Evolutionary conservation across 1,140 invertebrate species (phyloP).

Genomic region (Polyergus mexicanus): DNA sequence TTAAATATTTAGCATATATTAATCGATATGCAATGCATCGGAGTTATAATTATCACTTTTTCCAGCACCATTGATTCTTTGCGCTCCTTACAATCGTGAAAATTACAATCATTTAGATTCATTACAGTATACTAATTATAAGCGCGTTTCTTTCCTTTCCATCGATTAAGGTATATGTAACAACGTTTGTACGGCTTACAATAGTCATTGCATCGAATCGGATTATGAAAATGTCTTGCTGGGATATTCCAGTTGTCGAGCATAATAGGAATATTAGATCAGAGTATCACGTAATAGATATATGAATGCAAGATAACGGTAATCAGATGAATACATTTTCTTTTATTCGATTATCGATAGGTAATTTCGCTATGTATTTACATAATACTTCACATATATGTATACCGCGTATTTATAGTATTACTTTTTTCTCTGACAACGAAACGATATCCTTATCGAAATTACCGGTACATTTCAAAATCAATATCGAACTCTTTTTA

Average conservation of each 20-base stretch:
- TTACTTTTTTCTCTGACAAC: not conserved
- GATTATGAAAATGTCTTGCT: conserved; percentile 18
- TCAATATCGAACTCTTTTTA: conserved; percentile 47
- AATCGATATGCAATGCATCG: not conserved
- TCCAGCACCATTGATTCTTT: not conserved
- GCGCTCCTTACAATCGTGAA: not conserved
- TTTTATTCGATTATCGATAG: not conserved
- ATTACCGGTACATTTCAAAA: not conserved
- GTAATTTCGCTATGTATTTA: conserved; percentile 26
- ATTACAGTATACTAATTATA: not conserved
- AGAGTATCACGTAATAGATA: conserved; percentile 26
- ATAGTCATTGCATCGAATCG: conserved; percentile 1
- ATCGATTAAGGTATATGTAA: conserved; percentile 11
- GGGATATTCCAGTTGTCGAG: not conserved
- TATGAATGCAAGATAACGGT: not conserved
- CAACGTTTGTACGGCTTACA: not conserved
- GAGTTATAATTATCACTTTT: conserved; percentile 7
- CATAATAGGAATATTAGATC: not conserved
- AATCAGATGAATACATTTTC: conserved; percentile 5
- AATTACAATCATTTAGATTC: not conserved
- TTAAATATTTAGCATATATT: not conserved
- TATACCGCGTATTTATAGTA: not conserved
- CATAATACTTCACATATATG: not conserved
- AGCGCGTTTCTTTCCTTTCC: not conserved
- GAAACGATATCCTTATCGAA: not conserved